Conservation (phyloP, 2,797 vertebrate species). For the Arrhamphus sclerolepis region DNA sequence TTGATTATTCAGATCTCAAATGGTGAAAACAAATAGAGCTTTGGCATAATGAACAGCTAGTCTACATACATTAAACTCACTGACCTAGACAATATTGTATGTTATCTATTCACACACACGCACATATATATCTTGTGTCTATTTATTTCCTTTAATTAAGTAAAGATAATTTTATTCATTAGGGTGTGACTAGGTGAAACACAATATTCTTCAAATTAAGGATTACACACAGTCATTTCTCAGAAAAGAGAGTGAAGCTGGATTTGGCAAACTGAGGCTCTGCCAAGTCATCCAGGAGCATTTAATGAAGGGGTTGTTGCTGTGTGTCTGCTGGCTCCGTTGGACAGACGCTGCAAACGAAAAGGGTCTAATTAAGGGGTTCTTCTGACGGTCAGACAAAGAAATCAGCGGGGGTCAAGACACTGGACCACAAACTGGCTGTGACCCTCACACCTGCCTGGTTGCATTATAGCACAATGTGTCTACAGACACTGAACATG, state of each 20-base stretch:
- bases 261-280: too few species aligned
- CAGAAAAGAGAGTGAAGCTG: too few species aligned
- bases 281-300: too few species aligned
- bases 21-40: constrained; percentile 4
- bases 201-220: too few species aligned
- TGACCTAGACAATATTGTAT: background rate
- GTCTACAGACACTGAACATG: constrained; percentile 38
- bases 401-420: constrained; percentile 74
- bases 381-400: constrained; percentile 73
- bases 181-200: too few species aligned
- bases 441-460: constrained; percentile 79
- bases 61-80: background rate
- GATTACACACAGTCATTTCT: too few species aligned
- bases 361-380: constrained; percentile 76
- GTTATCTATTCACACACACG: too few species aligned
- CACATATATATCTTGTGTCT: too few species aligned
- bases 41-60: background rate
- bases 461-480: constrained; percentile 65
- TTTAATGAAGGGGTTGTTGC: too few species aligned
- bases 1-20: constrained; percentile 25
- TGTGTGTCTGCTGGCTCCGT: too few species aligned
- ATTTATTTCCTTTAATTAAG: too few species aligned
- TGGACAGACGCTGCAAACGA: constrained; percentile 26
- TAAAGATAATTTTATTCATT: too few species aligned
- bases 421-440: constrained; percentile 70